Conservation (phyloP, 2,888 invertebrate genomes). For the Apamea anceps region DNA sequence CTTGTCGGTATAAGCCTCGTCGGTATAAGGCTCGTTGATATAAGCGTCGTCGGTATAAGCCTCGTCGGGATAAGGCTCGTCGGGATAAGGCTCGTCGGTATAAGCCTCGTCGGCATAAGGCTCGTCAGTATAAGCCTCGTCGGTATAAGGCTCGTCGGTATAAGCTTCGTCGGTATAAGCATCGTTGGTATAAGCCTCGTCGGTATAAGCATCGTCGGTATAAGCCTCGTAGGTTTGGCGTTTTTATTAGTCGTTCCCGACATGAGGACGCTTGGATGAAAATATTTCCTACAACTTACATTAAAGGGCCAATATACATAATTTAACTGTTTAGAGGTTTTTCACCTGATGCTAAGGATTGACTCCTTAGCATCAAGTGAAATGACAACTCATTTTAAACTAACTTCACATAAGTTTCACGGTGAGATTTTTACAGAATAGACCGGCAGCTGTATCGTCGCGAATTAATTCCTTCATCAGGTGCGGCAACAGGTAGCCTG, state of each 20-base stretch:
- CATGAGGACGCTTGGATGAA: too few relatives aligned
- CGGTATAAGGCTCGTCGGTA: too few relatives aligned
- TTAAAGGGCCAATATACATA: too few relatives aligned
- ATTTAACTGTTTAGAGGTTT: too few relatives aligned
- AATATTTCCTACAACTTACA: too few relatives aligned
- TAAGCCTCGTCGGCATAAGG: too few relatives aligned
- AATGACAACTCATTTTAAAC: background rate
- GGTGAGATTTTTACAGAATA: background rate
- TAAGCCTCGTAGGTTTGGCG: too few relatives aligned
- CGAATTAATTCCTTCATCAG: slow-evolving; percentile 20
- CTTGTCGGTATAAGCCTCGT: too few relatives aligned
- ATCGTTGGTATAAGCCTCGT: background rate
- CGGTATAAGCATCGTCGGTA: background rate
- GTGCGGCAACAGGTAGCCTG: slow-evolving; percentile 50
- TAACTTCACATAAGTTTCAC: background rate
- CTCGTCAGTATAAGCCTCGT: background rate
- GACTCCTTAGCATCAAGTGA: background rate
- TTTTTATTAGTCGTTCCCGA: too few relatives aligned
- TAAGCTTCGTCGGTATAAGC: too few relatives aligned
- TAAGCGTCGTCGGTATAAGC: too few relatives aligned
- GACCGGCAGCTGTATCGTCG: background rate
- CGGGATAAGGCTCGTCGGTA: too few relatives aligned
- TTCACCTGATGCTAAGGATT: background rate
- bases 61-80: background rate
- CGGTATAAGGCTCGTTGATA: background rate